phyloP scores from a whole-genome alignment of 2,888 invertebrate species.

The Crioceris asparagi region DNA sequence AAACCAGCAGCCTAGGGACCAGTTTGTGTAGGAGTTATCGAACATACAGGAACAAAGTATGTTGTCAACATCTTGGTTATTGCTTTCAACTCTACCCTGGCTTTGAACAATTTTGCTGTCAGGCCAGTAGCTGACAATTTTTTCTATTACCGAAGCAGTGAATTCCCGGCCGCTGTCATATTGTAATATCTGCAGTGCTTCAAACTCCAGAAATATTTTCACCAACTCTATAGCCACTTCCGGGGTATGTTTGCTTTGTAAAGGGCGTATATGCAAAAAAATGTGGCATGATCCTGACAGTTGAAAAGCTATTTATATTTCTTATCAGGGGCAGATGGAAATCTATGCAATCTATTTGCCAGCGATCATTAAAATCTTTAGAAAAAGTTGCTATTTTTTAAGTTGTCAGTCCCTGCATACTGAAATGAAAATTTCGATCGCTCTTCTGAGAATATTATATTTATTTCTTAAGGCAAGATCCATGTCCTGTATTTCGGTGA shows the following conservation, averaged over 20 bases:
- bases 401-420: background rate
- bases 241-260: slow-evolving; percentile 8
- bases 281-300: slow-evolving; percentile 13
- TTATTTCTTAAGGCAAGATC: background rate
- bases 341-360: slow-evolving; percentile 12
- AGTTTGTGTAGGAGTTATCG: slow-evolving; percentile 1
- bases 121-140: background rate
- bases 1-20: slow-evolving; percentile 7
- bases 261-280: slow-evolving; percentile 11
- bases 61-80: too few relatives aligned
- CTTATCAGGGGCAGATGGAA: slow-evolving; percentile 13
- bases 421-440: background rate
- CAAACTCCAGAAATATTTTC: slow-evolving; percentile 17
- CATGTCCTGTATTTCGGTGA: background rate
- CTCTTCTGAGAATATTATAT: background rate
- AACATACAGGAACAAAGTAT: background rate
- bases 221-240: slow-evolving; percentile 11
- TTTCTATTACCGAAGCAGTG: background rate
- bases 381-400: background rate
- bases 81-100: slow-evolving; percentile 1
- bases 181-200: slow-evolving; percentile 13
- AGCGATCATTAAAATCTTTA: slow-evolving; percentile 2
- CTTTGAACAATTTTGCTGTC: background rate
- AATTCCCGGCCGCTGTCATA: slow-evolving; percentile 18
- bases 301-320: slow-evolving; percentile 14